phyloP scores from a whole-genome alignment of 2,888 invertebrate species.

The Ceramica pisi region DNA sequence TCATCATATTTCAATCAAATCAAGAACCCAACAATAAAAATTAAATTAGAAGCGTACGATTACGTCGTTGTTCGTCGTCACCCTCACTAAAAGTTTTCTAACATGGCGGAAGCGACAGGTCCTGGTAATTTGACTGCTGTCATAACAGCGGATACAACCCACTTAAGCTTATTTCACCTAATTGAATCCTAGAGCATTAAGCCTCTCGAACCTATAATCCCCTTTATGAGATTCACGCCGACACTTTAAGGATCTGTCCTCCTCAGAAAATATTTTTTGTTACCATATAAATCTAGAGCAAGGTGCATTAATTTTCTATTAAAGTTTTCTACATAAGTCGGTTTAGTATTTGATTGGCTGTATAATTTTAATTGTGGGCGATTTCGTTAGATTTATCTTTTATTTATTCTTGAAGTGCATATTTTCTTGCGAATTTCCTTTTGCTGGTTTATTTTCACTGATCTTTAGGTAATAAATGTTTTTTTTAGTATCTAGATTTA shows the following conservation, averaged over 20 bases:
- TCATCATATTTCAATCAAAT: constrained; percentile 41
- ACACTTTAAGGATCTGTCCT: constrained; percentile 82
- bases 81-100: constrained; percentile 68
- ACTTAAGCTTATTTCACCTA: constrained; percentile 90
- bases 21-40: constrained; percentile 44
- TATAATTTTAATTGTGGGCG: constrained; percentile 37
- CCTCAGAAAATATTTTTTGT: constrained; percentile 81
- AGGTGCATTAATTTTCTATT: constrained; percentile 71
- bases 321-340: constrained; percentile 58
- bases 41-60: constrained; percentile 50
- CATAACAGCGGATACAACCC: constrained; percentile 89
- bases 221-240: constrained; percentile 88
- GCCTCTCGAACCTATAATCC: constrained; percentile 87
- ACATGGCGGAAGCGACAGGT: constrained; percentile 83
- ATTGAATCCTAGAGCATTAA: constrained; percentile 90
- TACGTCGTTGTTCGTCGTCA: constrained; percentile 80
- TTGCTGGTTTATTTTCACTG: constrained; percentile 6
- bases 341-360: constrained; percentile 52
- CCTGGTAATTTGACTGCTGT: constrained; percentile 88
- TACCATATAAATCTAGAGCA: constrained; percentile 72
- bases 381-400: constrained; percentile 41
- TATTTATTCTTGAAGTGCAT: constrained; percentile 10
- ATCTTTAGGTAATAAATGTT: neutral
- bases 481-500: neutral
- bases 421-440: constrained; percentile 13